Evolutionary conservation across 2,888 invertebrate species (phyloP).

Genomic region (Cantharis rufa): DNA sequence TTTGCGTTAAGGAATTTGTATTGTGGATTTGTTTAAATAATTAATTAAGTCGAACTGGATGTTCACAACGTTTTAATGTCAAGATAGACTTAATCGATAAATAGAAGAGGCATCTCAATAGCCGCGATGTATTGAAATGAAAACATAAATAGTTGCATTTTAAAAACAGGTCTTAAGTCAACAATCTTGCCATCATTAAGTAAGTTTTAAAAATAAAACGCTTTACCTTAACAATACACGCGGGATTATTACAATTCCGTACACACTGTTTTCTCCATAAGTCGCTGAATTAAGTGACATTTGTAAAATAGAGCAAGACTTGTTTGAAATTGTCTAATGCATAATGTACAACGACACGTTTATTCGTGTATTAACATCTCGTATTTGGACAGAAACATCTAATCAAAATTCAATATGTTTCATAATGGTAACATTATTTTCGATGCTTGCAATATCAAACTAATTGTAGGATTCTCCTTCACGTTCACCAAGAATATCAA

Average conservation of each 20-base stretch:
- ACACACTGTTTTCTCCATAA: slow-evolving; percentile 17
- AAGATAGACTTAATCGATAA: background rate
- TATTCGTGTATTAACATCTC: slow-evolving; percentile 21
- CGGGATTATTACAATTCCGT: slow-evolving; percentile 17
- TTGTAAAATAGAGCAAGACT: slow-evolving; percentile 27
- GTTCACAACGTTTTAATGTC: slow-evolving; percentile 2
- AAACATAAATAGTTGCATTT: background rate
- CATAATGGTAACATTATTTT: background rate
- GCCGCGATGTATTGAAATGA: background rate
- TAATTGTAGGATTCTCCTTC: background rate
- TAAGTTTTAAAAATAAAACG: slow-evolving; percentile 15
- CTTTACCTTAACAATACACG: slow-evolving; percentile 11
- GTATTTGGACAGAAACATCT: slow-evolving; percentile 20
- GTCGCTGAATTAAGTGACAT: slow-evolving; percentile 18
- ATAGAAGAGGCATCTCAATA: background rate
- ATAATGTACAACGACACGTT: slow-evolving; percentile 24
- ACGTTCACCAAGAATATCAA: background rate
- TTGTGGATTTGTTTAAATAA: slow-evolving; percentile 5
- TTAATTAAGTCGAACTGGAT: slow-evolving; percentile 6
- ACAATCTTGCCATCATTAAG: background rate
- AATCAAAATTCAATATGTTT: background rate
- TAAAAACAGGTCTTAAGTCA: background rate
- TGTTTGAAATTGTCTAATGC: slow-evolving; percentile 27
- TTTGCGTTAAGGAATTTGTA: slow-evolving; percentile 3
- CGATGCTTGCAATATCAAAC: background rate